phyloP scores from a whole-genome alignment of 2,888 invertebrate species.

The Ectobius pallidus region DNA sequence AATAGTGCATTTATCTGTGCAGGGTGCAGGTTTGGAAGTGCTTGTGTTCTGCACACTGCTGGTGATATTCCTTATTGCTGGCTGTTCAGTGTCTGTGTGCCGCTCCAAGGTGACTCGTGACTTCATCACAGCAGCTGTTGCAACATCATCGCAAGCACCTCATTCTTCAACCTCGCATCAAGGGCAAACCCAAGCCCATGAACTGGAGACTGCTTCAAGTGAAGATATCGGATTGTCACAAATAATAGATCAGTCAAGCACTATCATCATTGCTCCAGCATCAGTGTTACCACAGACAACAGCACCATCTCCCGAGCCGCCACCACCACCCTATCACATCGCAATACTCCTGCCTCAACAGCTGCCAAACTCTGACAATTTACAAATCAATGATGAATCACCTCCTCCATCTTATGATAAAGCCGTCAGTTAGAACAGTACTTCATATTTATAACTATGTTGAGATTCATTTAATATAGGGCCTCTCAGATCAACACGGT shows the following conservation, averaged over 20 bases:
- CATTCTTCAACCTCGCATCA: slow-evolving; percentile 20
- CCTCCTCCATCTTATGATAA: slow-evolving; percentile 75
- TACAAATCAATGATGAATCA: slow-evolving; percentile 57
- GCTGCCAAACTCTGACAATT: slow-evolving; percentile 46
- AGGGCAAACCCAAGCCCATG: slow-evolving; percentile 11
- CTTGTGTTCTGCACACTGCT: slow-evolving; percentile 64
- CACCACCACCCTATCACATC: slow-evolving; percentile 84
- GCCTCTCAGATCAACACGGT: not conserved
- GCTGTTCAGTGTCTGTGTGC: slow-evolving; percentile 68
- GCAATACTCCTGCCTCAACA: slow-evolving; percentile 73
- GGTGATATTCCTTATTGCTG: slow-evolving; percentile 66
- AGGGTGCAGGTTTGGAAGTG: slow-evolving; percentile 64
- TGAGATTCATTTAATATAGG: not conserved
- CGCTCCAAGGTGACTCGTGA: slow-evolving; percentile 47
- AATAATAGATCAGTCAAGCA: slow-evolving; percentile 12
- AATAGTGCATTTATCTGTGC: too few relatives aligned
- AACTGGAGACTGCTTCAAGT: slow-evolving; percentile 26
- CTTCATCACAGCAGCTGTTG: slow-evolving; percentile 52
- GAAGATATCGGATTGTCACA: slow-evolving; percentile 23
- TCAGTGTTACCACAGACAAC: slow-evolving; percentile 42
- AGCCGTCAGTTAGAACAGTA: slow-evolving; percentile 57
- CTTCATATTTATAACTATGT: not conserved
- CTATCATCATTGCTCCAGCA: slow-evolving; percentile 38
- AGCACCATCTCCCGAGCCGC: slow-evolving; percentile 56
- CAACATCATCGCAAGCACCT: slow-evolving; percentile 22